Percentiles rank a stretch among this genome's conserved stretches.
phyloP scores from a whole-genome alignment of 2,888 invertebrate species.

The Agrochola lychnidis region DNA sequence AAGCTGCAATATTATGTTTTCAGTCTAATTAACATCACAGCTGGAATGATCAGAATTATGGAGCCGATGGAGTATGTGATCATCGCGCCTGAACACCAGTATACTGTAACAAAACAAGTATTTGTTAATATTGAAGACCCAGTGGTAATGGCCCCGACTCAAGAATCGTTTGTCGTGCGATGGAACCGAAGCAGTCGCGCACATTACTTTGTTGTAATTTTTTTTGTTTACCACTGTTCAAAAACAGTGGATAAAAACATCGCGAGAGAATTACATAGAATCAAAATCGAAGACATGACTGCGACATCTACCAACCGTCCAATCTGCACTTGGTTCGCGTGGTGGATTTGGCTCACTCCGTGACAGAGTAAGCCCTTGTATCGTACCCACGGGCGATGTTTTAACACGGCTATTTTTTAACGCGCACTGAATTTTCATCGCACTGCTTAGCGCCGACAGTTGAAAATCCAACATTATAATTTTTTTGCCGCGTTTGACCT shows the following conservation, averaged over 20 bases:
- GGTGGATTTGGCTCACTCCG: not conserved
- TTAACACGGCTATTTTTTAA: no score
- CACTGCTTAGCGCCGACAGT: not conserved
- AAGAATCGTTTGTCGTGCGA: not conserved
- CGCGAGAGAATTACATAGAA: not conserved
- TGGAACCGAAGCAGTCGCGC: not conserved
- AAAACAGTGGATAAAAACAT: not conserved
- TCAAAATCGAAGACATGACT: not conserved
- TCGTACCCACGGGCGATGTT: not conserved
- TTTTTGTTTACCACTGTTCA: not conserved
- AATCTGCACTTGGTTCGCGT: not conserved
- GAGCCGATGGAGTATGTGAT: conserved; percentile 96
- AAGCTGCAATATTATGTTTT: conserved; percentile 75
- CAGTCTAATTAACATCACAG: conserved; percentile 91
- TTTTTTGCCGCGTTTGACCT: no score
- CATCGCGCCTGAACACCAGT: conserved; percentile 97
- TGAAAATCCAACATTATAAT: not conserved
- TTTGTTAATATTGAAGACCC: conserved; percentile 3
- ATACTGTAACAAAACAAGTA: conserved; percentile 89
- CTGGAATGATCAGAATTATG: conserved; percentile 94
- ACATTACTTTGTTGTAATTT: not conserved
- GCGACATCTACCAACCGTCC: not conserved
- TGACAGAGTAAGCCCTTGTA: no score
- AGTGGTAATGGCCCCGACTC: not conserved
- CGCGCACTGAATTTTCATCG: not conserved